Evolutionary conservation across 1,140 invertebrate genomes (phyloP).

Genomic region (Drosophila bifasciata): DNA sequence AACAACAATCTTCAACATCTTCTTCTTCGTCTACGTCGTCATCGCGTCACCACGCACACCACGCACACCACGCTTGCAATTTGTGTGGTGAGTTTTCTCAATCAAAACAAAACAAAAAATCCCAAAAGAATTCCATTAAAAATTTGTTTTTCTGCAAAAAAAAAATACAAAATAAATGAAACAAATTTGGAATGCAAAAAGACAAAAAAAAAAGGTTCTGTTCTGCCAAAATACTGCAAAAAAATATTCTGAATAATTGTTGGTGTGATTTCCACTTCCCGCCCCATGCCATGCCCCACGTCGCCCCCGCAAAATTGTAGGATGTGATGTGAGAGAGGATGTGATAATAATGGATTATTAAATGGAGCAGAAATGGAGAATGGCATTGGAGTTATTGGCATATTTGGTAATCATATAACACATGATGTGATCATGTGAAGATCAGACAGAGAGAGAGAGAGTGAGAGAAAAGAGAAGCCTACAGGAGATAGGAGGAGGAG

Average conservation of each 20-base stretch:
- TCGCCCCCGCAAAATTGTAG: conserved; percentile 50
- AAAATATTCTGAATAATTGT: conserved; percentile 72
- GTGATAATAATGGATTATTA: conserved; percentile 11
- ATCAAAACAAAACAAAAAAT: conserved; percentile 46
- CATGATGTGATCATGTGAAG: conserved; percentile 49
- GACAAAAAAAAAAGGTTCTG: conserved; percentile 50
- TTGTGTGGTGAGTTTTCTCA: conserved; percentile 71
- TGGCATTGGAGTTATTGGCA: conserved; percentile 54
- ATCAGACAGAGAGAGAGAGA: conserved; percentile 18
- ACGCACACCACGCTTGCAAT: conserved; percentile 73
- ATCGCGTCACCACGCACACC: conserved; percentile 64
- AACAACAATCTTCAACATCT: conserved; percentile 43
- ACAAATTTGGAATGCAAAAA: conserved; percentile 73
- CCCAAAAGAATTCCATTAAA: conserved; percentile 44
- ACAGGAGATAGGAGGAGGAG: too few relatives aligned
- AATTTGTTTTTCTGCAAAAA: conserved; percentile 78
- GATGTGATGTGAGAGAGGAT: conserved; percentile 47
- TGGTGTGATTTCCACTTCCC: conserved; percentile 81
- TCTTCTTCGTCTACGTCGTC: conserved; percentile 52
- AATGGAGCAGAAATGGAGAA: conserved; percentile 32
- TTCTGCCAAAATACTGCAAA: conserved; percentile 43
- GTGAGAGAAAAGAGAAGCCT: conserved; percentile 32
- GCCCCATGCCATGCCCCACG: conserved; percentile 63
- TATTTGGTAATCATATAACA: conserved; percentile 33
- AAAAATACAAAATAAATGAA: conserved; percentile 71